Evolutionary conservation across 2,797 vertebrate genomes (phyloP).

Genomic region (Chromobotia macracanthus): DNA sequence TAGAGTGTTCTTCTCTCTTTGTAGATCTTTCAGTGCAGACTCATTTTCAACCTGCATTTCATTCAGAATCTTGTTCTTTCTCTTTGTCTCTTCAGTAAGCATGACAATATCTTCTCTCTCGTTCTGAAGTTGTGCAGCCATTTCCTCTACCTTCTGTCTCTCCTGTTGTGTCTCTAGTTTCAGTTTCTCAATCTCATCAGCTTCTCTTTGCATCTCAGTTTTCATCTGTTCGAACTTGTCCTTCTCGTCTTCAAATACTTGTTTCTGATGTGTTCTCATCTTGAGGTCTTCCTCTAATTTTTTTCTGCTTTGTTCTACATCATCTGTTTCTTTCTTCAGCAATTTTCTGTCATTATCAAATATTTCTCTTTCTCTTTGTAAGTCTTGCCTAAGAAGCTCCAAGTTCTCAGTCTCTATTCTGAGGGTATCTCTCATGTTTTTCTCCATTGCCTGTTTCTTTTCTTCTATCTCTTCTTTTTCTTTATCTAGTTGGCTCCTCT

Average conservation of each 20-base stretch:
- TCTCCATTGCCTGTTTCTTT: neutral
- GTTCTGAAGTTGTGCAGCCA: conserved; percentile 29
- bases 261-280: conserved; percentile 3
- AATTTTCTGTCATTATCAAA: neutral
- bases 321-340: conserved; percentile 15
- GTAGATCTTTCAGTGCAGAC: neutral
- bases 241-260: neutral
- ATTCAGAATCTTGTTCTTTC: conserved; percentile 15
- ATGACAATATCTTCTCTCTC: conserved; percentile 20
- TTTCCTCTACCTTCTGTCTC: conserved; percentile 18
- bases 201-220: neutral
- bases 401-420: neutral
- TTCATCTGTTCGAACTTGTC: neutral
- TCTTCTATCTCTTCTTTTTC: neutral
- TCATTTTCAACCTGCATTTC: neutral
- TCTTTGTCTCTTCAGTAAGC: conserved; percentile 28
- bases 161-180: conserved; percentile 14
- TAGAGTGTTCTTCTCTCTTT: conserved; percentile 6
- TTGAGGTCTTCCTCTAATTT: neutral
- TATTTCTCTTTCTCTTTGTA: neutral
- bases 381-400: neutral
- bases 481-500: neutral
- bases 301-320: neutral
- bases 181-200: neutral
- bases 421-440: neutral